Evolutionary conservation across 2,113 vertebrate genomes (phyloP), one percentile per base, ranked within the genome.

Genomic region (Beaufortia kweichowensis): DNA sequence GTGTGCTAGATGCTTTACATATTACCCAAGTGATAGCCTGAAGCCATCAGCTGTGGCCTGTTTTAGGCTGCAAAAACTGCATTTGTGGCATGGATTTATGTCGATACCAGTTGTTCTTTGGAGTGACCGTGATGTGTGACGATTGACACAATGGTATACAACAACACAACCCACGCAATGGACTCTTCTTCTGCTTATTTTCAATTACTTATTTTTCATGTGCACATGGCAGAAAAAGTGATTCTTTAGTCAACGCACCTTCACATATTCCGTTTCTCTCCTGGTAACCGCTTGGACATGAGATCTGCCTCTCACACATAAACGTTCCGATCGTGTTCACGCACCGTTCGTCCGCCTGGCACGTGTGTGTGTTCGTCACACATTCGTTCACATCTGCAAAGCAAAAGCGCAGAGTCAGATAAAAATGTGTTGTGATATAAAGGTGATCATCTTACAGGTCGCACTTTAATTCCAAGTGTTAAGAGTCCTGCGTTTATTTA

Each of bases 351-450:
- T 87, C 79, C 55, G 86, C 84, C 77, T 87, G 89, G 85, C 96
- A 98, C 0, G 88, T 94, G 88, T 97, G 95, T 0, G 84, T 74
- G 72, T 91, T 91, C 4, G 91, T 91, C 74, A 91, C 79, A 9
- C 96, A 98, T 86, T 97, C 96, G 3, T 98, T 94, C 80, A 96
- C 86, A 88, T 98, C 96, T 98, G 86, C n/a, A 76, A 80, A 59
- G 74, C 71, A 83, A 6, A 75, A 59, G 48, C 12, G 57, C 69
- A 56, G 6, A 56, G 50, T 39, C 55, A 24, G 29, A 56, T 35
- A 69, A 69, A 55, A 35, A 21, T 26, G n/a, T 31, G 67, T 56
- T 29, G 12, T 15, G 29, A 56, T 35, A 14, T 5, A 17, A 17
- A 15, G 35, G 15, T 15, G 43, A 14, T 17, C 2, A 46, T 46